Percentiles rank a stretch among this genome's conserved stretches.
Evolutionary conservation across 2,113 vertebrate genomes (phyloP).

Genomic region (Neogale vison): DNA sequence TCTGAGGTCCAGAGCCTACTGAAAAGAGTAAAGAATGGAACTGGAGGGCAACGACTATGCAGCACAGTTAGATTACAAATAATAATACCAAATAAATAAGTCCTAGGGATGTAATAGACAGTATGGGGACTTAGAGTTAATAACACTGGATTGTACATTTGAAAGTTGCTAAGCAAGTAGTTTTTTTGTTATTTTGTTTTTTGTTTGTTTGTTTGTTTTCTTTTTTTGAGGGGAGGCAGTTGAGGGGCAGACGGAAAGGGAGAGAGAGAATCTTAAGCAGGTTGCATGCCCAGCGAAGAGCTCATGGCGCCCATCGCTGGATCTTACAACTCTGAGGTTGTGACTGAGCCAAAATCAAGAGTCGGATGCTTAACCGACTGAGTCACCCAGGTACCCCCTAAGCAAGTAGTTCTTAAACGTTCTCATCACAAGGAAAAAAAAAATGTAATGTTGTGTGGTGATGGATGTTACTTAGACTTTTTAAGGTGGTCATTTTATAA

Average conservation of each 20-base stretch:
- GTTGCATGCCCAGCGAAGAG: background rate
- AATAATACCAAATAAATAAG: background rate
- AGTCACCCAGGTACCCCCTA: background rate
- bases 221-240: background rate
- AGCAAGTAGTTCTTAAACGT: background rate
- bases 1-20: background rate
- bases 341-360: background rate
- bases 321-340: background rate
- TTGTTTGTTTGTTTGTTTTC: too few species aligned
- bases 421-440: background rate
- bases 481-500: background rate
- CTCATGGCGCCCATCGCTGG: background rate
- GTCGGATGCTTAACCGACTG: background rate
- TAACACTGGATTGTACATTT: background rate
- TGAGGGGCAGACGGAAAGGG: background rate
- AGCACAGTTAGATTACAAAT: background rate
- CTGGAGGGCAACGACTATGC: background rate
- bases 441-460: background rate
- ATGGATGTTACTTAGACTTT: background rate
- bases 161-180: background rate
- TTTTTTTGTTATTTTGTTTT: too few species aligned
- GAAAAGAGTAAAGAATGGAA: background rate
- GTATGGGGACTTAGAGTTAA: background rate
- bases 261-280: background rate
- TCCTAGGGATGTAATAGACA: background rate